These are phyloP conservation scores for Vidua macroura DNA, from an alignment of 2,113 vertebrate genomes.

Conservation along the genomic window DNA sequence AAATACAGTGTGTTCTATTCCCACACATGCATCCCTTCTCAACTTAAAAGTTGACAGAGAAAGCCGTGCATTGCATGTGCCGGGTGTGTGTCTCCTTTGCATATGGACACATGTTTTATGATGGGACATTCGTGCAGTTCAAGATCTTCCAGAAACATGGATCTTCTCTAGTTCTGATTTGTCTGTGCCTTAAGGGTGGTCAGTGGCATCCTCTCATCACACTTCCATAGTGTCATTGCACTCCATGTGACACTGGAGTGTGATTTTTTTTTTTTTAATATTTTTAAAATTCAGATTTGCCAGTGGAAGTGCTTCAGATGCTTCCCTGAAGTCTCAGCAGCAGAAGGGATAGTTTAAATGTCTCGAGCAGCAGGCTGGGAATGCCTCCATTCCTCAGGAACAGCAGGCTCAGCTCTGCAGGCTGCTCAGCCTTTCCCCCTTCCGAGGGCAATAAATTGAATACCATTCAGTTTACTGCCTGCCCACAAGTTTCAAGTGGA, in stretches of 20 bases:
- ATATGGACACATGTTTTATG: fast-evolving
- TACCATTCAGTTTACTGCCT: background rate
- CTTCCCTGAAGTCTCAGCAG: background rate
- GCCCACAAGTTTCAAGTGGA: background rate
- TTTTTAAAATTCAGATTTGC: background rate
- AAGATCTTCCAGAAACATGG: background rate
- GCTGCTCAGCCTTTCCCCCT: background rate
- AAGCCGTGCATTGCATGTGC: fast-evolving
- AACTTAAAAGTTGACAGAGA: background rate
- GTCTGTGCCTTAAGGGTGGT: background rate
- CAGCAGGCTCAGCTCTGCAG: background rate
- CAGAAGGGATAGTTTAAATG: background rate
- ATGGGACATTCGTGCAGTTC: background rate
- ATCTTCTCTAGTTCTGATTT: background rate
- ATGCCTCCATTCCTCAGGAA: background rate
- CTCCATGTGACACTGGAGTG: background rate
- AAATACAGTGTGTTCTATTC: fast-evolving
- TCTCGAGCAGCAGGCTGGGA: background rate
- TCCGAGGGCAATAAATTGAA: slow-evolving; percentile 7
- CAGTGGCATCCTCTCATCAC: background rate
- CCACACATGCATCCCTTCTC: fast-evolving
- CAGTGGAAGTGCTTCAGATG: background rate
- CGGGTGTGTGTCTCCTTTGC: background rate
- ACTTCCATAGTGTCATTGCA: background rate
- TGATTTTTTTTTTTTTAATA: background rate